These are phyloP conservation scores for Atrina japonica DNA, from an alignment of 2,888 invertebrate genomes.

Conservation along the genomic window DNA sequence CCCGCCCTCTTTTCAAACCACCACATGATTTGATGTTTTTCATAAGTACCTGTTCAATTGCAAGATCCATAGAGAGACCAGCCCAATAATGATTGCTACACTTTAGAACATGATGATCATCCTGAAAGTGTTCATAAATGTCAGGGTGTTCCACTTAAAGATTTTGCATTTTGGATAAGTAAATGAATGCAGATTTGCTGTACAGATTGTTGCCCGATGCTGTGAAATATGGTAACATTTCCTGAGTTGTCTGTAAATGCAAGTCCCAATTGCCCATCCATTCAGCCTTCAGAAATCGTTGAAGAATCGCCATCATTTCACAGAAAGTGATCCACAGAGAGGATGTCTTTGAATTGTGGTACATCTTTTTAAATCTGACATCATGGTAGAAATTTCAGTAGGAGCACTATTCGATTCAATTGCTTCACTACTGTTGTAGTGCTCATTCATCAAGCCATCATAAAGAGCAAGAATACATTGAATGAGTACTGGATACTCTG, in stretches of 20 bases:
- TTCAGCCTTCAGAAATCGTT: constrained; percentile 38
- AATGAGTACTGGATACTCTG: too few species aligned
- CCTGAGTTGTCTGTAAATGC: constrained; percentile 37
- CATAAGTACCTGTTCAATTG: constrained; percentile 65
- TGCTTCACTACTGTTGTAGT: too few species aligned
- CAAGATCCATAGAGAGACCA: constrained; percentile 60
- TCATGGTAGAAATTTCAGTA: too few species aligned
- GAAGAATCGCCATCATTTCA: constrained; percentile 45
- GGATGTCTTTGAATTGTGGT: too few species aligned
- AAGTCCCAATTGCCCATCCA: constrained; percentile 43
- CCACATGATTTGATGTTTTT: constrained; percentile 55
- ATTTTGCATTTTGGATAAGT: constrained; percentile 38
- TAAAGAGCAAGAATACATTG: too few species aligned
- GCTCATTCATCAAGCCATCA: too few species aligned
- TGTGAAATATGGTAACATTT: constrained; percentile 55
- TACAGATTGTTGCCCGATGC: constrained; percentile 57
- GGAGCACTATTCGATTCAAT: too few species aligned
- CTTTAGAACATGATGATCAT: constrained; percentile 51
- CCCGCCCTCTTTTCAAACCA: constrained; percentile 56
- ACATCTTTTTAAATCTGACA: too few species aligned
- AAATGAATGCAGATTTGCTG: constrained; percentile 45
- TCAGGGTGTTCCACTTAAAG: constrained; percentile 46
- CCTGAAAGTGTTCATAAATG: constrained; percentile 39
- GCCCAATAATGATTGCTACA: constrained; percentile 59
- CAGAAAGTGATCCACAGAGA: constrained; percentile 46